Percentiles rank a stretch among this genome's conserved stretches.
phyloP scores from a whole-genome alignment of 2,113 vertebrate genomes.

The Copsychus sechellarum region DNA sequence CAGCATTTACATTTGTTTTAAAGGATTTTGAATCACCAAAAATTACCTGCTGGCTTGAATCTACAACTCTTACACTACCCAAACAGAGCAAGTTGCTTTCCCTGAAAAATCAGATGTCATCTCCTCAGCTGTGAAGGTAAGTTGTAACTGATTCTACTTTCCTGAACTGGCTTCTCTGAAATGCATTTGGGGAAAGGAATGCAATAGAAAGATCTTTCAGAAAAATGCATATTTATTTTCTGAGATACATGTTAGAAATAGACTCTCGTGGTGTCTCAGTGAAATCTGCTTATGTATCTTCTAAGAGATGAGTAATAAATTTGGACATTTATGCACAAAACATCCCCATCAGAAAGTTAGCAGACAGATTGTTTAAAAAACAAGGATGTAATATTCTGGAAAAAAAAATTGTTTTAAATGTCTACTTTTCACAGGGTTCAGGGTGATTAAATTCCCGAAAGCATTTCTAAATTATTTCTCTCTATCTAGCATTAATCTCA shows the following conservation, averaged over 20 bases:
- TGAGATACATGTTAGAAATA: background rate
- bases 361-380: background rate
- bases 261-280: background rate
- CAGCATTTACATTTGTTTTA: background rate
- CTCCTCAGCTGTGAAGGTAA: slow-evolving; percentile 69
- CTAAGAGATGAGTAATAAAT: background rate
- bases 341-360: background rate
- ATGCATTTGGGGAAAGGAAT: background rate
- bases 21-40: slow-evolving; percentile 2
- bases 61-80: slow-evolving; percentile 4
- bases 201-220: background rate
- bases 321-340: background rate
- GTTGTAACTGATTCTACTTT: slow-evolving; percentile 22
- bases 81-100: background rate
- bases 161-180: background rate
- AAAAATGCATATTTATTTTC: background rate
- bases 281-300: background rate
- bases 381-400: background rate
- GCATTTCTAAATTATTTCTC: background rate
- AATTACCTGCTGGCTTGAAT: background rate
- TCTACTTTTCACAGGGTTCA: background rate
- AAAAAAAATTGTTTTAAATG: background rate
- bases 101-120: slow-evolving; percentile 5
- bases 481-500: background rate
- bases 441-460: background rate